Percentiles rank a stretch among this genome's conserved stretches.
These are phyloP conservation scores for Nemotelus nigrinus DNA, from an alignment of 2,888 invertebrate genomes.

Conservation along the genomic window DNA sequence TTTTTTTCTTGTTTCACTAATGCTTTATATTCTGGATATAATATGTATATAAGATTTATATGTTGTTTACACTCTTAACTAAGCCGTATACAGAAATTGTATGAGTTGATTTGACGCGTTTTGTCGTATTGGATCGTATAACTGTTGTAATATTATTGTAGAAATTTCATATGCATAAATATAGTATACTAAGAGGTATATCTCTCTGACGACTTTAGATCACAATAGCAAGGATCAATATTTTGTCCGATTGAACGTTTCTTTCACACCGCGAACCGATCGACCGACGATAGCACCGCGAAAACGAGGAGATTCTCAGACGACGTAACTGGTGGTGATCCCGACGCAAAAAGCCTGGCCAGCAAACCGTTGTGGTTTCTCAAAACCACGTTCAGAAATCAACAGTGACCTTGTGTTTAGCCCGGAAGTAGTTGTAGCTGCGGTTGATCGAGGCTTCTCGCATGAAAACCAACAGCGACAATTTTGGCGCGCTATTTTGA, in stretches of 20 bases:
- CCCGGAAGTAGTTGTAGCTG: conserved; percentile 54
- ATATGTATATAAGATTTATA: conserved; percentile 7
- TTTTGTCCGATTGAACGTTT: no score
- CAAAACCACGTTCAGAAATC: no score
- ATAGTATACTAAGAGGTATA: conserved; percentile 11
- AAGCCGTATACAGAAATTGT: conserved; percentile 15
- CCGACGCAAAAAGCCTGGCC: no score
- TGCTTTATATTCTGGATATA: conserved; percentile 5
- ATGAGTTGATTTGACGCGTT: neutral
- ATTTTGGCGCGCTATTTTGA: conserved; percentile 55
- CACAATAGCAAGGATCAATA: no score
- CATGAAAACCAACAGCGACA: neutral
- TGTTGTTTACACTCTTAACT: conserved; percentile 13
- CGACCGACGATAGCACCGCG: neutral
- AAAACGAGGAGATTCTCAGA: neutral
- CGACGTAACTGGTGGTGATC: neutral
- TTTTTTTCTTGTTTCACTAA: no score
- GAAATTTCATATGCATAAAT: neutral
- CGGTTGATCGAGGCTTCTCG: conserved; percentile 46
- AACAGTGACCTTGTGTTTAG: conserved; percentile 51
- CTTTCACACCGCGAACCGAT: neutral
- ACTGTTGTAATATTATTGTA: neutral
- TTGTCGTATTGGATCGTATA: neutral
- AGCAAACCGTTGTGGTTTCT: no score
- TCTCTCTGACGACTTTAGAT: neutral